Evolutionary conservation across 2,888 invertebrate genomes (phyloP), one percentile per base, ranked within the genome.

Genomic region (Eurytoma californica): DNA sequence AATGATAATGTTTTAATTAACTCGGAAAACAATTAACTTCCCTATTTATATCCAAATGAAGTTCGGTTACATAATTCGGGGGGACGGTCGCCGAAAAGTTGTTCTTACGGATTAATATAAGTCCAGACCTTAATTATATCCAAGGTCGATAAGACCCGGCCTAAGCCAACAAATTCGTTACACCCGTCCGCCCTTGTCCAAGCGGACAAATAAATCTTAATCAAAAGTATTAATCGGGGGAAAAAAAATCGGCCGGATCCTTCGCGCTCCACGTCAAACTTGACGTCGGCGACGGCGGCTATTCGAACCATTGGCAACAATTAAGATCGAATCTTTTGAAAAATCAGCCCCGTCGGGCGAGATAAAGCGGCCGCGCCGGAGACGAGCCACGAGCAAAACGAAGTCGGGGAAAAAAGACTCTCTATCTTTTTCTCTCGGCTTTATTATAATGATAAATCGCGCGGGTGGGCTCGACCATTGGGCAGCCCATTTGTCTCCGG

Each of bases 391-490:
- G 30, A 16, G 16, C 39, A 61, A 2, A 14, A 13, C 14, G 24
- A 60, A 60, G 60, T 24, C 28, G 12, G 12, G 13, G 47, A 9
- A 63, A 13, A 63, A 63, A 47, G 39, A n/a, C 1, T 18, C 13
- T 14, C 28, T 18, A 24, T 7, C 28, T 65, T 24, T 24, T 39
- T 9, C 9, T 39, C 9, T 39, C 7, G 51, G 30, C 60, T 72
- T 80, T 80, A 80, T 80, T 80, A 73, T 73, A 80, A 80, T 77
- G 77, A 80, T 73, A 80, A 77, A 80, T 80, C 65, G 49, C 57
- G 51, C 16, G 51, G 72, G 63, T 47, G 60, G 51, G 68, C 58
- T 49, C 55, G 47, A 39, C 72, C 18, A 66, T 70, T 47, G 79
- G 70, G 67, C 58, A 63, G 72, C 68, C 68, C 80, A 70, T 80